Evolutionary conservation across 2,113 vertebrate genomes (phyloP), one percentile per base, ranked within the genome.

Genomic region (Hippoglossus stenolepis): DNA sequence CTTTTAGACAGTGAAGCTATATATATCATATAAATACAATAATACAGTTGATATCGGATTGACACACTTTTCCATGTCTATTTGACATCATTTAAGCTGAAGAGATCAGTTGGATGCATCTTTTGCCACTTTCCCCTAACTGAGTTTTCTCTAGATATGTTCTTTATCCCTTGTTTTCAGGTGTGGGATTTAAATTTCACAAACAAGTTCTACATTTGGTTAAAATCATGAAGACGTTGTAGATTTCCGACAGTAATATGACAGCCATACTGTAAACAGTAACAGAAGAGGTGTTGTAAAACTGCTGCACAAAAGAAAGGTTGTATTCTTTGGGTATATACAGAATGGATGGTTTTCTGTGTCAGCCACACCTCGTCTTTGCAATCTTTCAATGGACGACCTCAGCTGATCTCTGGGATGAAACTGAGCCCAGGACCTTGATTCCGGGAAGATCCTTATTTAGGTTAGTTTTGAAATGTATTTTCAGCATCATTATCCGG

Each of bases 401-500:
- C 23, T 57, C 24, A 60, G 17, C 6, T 47, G 70, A 47, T 77
- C 58, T 57, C 21, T 45, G 38, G 18, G 26, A 38, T 64, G 13
- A 72, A 64, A 63, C 23, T 1, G 13, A 47, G 53, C 54, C 18
- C 14, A 18, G 61, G 35, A 35, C 4, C 40, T 20, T 70, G 53
- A 40, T 47, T 70, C 47, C 35, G 31, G 8, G 13, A 51, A 56
- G 26, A 58, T 43, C 51, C 8, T 35, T 53, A 61, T 75, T 68
- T 61, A 47, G 59, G 31, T 65, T 62, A 0, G 12, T 77, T 68
- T 65, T 60, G 23, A 62, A 65, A 77, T 79, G 0, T 21, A 45
- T 79, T 85, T 72, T 75, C 35, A 59, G 13, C 43, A 58, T 75
- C 26, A 74, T 45, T 57, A 57, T 68, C 56, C 15, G n/a, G 28